These are phyloP conservation scores for Rhabdomys pumilio DNA, from an alignment of 2,797 vertebrate species.

Conservation along the genomic window DNA sequence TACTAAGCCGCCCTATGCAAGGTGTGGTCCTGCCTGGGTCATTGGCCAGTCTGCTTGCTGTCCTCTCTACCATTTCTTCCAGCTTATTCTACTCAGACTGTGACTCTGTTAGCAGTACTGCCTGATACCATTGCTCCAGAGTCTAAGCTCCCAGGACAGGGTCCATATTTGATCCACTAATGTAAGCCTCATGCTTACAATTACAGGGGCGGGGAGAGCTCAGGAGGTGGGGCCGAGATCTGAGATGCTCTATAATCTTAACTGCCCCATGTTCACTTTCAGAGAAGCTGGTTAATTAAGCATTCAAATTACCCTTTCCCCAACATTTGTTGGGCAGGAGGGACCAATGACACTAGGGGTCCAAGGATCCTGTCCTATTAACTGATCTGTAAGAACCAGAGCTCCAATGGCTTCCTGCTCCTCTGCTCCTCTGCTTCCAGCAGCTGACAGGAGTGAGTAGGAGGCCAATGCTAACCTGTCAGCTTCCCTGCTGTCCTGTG, in stretches of 20 bases:
- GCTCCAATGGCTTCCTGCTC: neutral
- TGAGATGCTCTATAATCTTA: neutral
- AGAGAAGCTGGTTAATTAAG: neutral
- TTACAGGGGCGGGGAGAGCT: too few relatives aligned
- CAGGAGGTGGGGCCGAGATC: neutral
- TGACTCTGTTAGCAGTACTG: neutral
- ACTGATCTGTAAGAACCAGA: neutral
- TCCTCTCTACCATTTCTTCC: neutral
- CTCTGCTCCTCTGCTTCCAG: neutral
- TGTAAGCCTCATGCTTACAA: neutral
- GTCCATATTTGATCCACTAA: accelerated
- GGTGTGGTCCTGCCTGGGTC: neutral
- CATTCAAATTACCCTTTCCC: too few relatives aligned
- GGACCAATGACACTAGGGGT: neutral
- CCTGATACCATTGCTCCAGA: neutral
- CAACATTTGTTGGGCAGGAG: neutral
- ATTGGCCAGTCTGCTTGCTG: neutral
- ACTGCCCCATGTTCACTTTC: neutral
- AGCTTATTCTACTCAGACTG: neutral
- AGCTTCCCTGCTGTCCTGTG: neutral
- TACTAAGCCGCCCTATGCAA: neutral
- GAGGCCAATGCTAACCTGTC: neutral
- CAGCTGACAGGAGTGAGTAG: neutral
- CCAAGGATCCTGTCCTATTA: neutral
- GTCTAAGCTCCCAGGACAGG: neutral